Percentiles rank a stretch among this genome's conserved stretches.
phyloP scores from a whole-genome alignment of 2,113 vertebrate genomes.

The Gambusia holbrooki region DNA sequence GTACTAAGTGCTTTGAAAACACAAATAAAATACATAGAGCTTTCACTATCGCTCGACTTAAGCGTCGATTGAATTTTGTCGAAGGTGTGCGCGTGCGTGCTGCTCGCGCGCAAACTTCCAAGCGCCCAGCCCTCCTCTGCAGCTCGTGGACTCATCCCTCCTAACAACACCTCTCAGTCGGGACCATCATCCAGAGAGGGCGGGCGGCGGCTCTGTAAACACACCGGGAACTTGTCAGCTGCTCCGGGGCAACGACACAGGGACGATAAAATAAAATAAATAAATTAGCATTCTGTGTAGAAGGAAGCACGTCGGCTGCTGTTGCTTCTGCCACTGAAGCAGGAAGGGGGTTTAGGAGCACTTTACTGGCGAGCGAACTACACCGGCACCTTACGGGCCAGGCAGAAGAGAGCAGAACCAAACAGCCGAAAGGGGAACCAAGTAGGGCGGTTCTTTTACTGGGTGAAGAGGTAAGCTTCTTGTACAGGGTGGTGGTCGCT shows the following conservation, averaged over 20 bases:
- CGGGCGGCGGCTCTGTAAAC: background rate
- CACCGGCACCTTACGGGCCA: background rate
- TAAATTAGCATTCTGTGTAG: background rate
- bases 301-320: constrained; percentile 4
- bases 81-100: background rate
- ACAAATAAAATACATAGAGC: background rate
- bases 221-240: background rate
- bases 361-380: background rate
- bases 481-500: background rate
- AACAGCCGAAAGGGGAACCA: background rate
- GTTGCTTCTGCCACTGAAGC: constrained; percentile 1
- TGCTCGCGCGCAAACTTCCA: background rate
- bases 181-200: background rate
- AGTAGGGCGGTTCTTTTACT: constrained; percentile 9
- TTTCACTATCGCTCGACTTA: background rate
- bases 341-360: constrained; percentile 7
- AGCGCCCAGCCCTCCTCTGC: constrained; percentile 9
- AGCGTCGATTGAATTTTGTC: background rate
- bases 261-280: too few relatives aligned
- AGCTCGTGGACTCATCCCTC: background rate
- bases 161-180: background rate
- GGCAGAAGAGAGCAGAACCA: background rate
- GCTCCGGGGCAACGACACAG: background rate
- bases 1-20: background rate
- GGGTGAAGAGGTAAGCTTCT: constrained; percentile 44